These are phyloP conservation scores for Drosophila buzzatii DNA, from an alignment of 2,888 invertebrate species.

Conservation along the genomic window DNA sequence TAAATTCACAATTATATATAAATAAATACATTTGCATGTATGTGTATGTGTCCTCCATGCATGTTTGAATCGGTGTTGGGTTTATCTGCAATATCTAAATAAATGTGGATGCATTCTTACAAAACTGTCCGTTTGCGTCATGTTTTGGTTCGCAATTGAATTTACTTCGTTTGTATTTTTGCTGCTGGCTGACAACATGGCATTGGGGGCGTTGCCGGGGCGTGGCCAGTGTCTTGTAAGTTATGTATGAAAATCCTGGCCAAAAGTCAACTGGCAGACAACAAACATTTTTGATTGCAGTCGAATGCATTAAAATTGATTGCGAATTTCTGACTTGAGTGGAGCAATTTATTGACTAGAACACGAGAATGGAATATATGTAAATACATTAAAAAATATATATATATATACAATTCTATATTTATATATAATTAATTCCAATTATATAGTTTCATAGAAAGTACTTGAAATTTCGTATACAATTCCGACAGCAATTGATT, in stretches of 20 bases:
- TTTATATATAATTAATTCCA: neutral
- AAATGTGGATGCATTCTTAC: conserved; percentile 54
- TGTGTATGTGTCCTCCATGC: conserved; percentile 1
- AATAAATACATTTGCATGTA: too few relatives aligned
- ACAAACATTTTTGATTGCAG: conserved; percentile 71
- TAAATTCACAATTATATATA: conserved; percentile 16
- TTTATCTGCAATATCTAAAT: conserved; percentile 69
- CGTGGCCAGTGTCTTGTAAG: conserved; percentile 57
- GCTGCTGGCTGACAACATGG: conserved; percentile 42
- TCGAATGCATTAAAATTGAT: conserved; percentile 77
- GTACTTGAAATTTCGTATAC: neutral
- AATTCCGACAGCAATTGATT: conserved; percentile 9
- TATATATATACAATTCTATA: neutral
- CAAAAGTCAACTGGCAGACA: conserved; percentile 59
- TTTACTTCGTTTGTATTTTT: conserved; percentile 60
- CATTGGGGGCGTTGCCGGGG: conserved; percentile 63
- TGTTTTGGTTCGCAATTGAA: conserved; percentile 57
- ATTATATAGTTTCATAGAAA: neutral
- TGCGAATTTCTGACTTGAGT: conserved; percentile 27
- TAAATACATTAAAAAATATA: too few relatives aligned
- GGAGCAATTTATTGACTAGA: conserved; percentile 14
- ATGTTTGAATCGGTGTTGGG: conserved; percentile 21
- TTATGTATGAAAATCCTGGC: conserved; percentile 48
- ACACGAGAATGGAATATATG: neutral
- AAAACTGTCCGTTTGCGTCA: conserved; percentile 43